Conservation (phyloP, 2,113 vertebrate species). For the Chascanopsetta lugubris region DNA sequence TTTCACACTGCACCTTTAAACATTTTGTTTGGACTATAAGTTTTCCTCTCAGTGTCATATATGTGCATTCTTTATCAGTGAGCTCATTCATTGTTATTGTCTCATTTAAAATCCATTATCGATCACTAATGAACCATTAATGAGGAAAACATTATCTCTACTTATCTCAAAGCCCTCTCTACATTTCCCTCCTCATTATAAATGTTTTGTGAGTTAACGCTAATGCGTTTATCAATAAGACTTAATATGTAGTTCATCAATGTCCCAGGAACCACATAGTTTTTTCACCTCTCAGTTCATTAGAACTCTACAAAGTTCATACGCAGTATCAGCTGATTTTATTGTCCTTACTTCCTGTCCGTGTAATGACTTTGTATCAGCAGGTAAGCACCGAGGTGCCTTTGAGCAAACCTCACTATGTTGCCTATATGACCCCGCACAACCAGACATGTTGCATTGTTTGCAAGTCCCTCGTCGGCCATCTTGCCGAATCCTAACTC, state of each 20-base stretch:
- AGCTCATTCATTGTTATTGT: not conserved
- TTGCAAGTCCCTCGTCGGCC: too few species aligned
- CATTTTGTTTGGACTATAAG: not conserved
- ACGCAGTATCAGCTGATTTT: not conserved
- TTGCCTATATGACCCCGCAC: too few species aligned
- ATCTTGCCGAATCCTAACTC: too few species aligned
- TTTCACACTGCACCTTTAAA: too few species aligned
- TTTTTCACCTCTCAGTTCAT: not conserved
- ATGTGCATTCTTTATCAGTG: not conserved
- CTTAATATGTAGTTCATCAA: not conserved
- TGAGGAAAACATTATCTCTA: too few species aligned
- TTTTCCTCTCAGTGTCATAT: not conserved
- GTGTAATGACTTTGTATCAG: not conserved
- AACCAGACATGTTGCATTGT: too few species aligned
- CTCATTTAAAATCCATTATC: not conserved
- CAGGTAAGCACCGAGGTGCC: not conserved
- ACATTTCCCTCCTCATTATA: not conserved
- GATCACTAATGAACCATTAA: too few species aligned
- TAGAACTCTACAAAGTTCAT: not conserved
- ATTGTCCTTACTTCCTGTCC: not conserved
- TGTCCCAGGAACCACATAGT: not conserved
- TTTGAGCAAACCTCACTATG: not conserved
- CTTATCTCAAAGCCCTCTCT: not conserved
- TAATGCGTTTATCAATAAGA: not conserved
- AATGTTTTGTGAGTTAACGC: not conserved